Conservation (phyloP, 2,888 invertebrate species). For the Lomographa bimaculata region DNA sequence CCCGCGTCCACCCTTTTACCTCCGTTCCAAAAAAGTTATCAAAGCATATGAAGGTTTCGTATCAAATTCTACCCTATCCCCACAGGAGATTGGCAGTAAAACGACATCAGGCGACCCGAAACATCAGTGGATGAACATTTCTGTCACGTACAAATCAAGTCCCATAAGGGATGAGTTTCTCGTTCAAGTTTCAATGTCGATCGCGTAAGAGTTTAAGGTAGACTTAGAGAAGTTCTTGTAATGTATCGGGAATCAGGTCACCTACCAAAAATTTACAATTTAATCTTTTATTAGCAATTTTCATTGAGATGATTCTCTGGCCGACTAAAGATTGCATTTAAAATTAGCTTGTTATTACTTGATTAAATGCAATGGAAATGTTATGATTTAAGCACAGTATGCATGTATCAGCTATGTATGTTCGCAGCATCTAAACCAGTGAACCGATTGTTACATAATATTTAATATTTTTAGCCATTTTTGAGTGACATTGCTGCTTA, state of each 20-base stretch:
- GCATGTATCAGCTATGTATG: too few relatives aligned
- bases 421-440: too few relatives aligned
- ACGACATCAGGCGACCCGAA: constrained; percentile 54
- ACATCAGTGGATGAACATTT: constrained; percentile 57
- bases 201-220: constrained; percentile 37
- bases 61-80: constrained; percentile 53
- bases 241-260: constrained; percentile 26
- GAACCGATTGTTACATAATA: too few relatives aligned
- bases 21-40: constrained; percentile 42
- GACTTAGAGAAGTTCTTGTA: constrained; percentile 29
- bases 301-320: too few relatives aligned
- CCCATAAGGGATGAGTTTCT: constrained; percentile 63
- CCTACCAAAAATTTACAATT: too few relatives aligned
- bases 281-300: too few relatives aligned
- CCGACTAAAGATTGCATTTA: too few relatives aligned
- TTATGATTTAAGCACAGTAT: too few relatives aligned
- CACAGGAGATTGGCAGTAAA: constrained; percentile 59
- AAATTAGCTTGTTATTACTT: too few relatives aligned
- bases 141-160: constrained; percentile 63
- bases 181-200: constrained; percentile 65
- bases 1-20: constrained; percentile 29
- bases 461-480: too few relatives aligned
- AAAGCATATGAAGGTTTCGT: constrained; percentile 40
- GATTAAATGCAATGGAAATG: too few relatives aligned
- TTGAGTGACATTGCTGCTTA: too few relatives aligned